Percentiles rank a stretch among this genome's conserved stretches.
These are phyloP conservation scores for Pedetes capensis DNA, from an alignment of 2,113 vertebrate species.

Conservation along the genomic window DNA sequence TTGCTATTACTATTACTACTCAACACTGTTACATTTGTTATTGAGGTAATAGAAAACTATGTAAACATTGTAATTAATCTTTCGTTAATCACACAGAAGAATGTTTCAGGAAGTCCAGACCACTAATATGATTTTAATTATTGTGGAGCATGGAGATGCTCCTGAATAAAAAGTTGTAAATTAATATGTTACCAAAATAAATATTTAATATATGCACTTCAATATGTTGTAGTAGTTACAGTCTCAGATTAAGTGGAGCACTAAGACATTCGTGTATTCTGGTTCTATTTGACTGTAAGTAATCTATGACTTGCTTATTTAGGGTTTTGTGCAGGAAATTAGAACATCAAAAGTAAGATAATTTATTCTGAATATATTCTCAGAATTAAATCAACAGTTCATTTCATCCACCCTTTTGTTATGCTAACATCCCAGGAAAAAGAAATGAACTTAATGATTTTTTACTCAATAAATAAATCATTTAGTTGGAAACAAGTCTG, in stretches of 20 bases:
- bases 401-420: slow-evolving; percentile 13
- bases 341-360: not conserved
- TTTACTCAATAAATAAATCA: slow-evolving; percentile 6
- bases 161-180: not conserved
- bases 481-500: not conserved
- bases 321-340: not conserved
- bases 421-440: not conserved
- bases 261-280: not conserved
- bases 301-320: not conserved
- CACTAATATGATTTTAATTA: not conserved
- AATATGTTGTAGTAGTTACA: not conserved
- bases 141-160: not conserved
- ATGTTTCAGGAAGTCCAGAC: not conserved
- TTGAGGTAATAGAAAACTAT: not conserved
- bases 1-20: not conserved
- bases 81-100: not conserved
- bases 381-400: not conserved
- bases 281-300: not conserved
- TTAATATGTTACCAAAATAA: not conserved
- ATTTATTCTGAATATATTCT: slow-evolving; percentile 23
- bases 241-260: not conserved
- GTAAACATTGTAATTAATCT: not conserved
- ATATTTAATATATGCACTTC: not conserved
- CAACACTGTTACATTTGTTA: not conserved
- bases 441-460: not conserved